Evolutionary conservation across 1,140 invertebrate genomes (phyloP), one percentile per base, ranked within the genome.

Genomic region (Euwallacea fornicatus): DNA sequence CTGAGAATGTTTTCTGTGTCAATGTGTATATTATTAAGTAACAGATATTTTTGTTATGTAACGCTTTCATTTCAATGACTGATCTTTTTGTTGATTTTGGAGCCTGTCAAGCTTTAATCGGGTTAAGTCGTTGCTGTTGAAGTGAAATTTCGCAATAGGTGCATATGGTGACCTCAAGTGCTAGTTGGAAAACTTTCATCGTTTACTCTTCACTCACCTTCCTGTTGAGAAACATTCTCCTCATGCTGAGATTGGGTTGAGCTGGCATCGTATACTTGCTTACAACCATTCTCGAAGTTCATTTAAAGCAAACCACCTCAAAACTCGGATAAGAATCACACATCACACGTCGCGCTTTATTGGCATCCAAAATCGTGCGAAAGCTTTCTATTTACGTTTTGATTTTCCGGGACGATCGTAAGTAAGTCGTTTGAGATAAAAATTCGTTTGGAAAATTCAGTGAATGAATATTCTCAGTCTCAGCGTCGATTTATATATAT

Each of bases 231-330:
- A 78, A 74, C 9, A 76, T 60, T 21, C 76, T 64, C 33, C 76
- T 69, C 74, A 76, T 76, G 50, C 72, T 78, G 41, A 78, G 54
- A 69, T 78, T 78, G 0, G 76, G 76, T 64, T 76, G 75, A 9
- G 70, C 75, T 50, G 74, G 75, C 74, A 75, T 75, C 50, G 62
- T 73, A 16, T 74, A 73, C 64, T 76, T 76, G 69, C 76, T 78
- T 53, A 78, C 76, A 68, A 78, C 76, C 76, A 78, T 78, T 64
- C 43, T 75, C 65, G 54, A 16, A 56, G 69, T 60, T 66, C 42
- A 71, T 66, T 61, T 71, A 66, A 55, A 47, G 10, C 42, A 59
- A 65, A 46, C 50, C 15, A 65, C 43, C 21, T 61, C 16, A 56
- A 58, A 72, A 59, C 15, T 10, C 42, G 21, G 21, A 41, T 21